Evolutionary conservation across 1,140 invertebrate genomes (phyloP).

Genomic region (Bombus haemorrhoidalis): DNA sequence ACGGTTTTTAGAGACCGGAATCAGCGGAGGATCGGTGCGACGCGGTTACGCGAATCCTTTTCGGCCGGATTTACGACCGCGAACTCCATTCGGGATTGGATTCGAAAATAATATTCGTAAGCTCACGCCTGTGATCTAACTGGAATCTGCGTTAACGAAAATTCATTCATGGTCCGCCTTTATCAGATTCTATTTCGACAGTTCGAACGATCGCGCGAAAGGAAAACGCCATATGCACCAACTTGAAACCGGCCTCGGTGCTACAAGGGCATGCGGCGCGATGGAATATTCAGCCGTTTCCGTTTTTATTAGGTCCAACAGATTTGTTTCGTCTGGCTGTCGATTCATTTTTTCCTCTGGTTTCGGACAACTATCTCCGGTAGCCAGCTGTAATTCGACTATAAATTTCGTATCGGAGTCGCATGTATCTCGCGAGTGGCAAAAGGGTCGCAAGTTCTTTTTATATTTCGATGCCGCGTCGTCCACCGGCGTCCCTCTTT

Average conservation of each 20-base stretch:
- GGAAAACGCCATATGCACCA: conserved; percentile 1
- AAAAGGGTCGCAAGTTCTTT: conserved; percentile 32
- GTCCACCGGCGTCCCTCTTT: conserved; percentile 23
- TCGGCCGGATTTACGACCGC: conserved; percentile 16
- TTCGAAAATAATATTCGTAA: conserved; percentile 4
- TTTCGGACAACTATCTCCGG: background rate
- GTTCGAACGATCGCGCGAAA: background rate
- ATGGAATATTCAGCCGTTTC: background rate
- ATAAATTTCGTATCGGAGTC: conserved; percentile 72
- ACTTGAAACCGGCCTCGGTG: background rate
- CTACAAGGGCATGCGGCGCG: no score
- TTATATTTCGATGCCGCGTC: conserved; percentile 33
- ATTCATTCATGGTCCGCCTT: no score
- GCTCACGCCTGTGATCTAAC: background rate
- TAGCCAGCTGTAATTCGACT: conserved; percentile 67
- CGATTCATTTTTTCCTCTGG: background rate
- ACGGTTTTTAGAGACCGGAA: background rate
- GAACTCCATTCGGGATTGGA: background rate
- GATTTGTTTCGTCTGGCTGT: background rate
- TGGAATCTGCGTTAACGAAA: no score
- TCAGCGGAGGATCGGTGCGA: background rate
- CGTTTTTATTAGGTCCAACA: background rate
- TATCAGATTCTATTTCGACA: background rate
- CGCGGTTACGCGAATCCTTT: conserved; percentile 14
- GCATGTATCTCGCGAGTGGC: conserved; percentile 44